Evolutionary conservation across 2,797 vertebrate genomes (phyloP).

Genomic region (Chelon labrosus): DNA sequence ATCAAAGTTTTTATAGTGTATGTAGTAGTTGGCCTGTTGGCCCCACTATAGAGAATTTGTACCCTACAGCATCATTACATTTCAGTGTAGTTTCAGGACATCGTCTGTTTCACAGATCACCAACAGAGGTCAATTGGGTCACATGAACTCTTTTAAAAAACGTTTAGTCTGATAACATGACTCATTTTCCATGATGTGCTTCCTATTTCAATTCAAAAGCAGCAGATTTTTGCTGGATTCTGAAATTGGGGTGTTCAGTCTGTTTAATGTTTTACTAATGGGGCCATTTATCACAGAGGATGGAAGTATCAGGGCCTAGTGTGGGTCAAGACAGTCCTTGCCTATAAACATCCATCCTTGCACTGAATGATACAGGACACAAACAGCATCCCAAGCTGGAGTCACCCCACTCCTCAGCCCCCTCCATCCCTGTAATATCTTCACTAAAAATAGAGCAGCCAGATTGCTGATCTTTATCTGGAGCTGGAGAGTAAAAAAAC

Average conservation of each 20-base stretch:
- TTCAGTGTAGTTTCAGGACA: background rate
- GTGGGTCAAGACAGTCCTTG: slow-evolving; percentile 26
- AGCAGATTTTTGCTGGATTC: slow-evolving; percentile 26
- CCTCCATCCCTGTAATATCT: slow-evolving; percentile 38
- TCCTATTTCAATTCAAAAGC: slow-evolving; percentile 38
- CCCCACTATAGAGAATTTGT: no score
- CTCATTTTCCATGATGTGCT: slow-evolving; percentile 26
- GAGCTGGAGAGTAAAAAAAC: slow-evolving; percentile 45
- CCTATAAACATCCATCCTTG: slow-evolving; percentile 43
- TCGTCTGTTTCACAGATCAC: background rate
- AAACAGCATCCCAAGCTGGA: slow-evolving; percentile 29
- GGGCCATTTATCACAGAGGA: slow-evolving; percentile 50
- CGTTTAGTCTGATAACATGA: slow-evolving; percentile 1
- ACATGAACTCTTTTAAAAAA: slow-evolving; percentile 14
- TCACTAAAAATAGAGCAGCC: slow-evolving; percentile 70
- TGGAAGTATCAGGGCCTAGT: slow-evolving; percentile 22
- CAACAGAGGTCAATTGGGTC: slow-evolving; percentile 22
- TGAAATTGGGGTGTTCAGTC: slow-evolving; percentile 24
- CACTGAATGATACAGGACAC: slow-evolving; percentile 36
- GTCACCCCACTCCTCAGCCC: background rate
- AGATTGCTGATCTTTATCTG: slow-evolving; percentile 77
- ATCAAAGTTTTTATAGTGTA: no score
- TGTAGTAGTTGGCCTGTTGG: no score
- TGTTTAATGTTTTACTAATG: slow-evolving; percentile 57
- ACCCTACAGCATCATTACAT: background rate